These are phyloP conservation scores for Cephus spinipes DNA, from an alignment of 2,888 invertebrate genomes.

Conservation along the genomic window DNA sequence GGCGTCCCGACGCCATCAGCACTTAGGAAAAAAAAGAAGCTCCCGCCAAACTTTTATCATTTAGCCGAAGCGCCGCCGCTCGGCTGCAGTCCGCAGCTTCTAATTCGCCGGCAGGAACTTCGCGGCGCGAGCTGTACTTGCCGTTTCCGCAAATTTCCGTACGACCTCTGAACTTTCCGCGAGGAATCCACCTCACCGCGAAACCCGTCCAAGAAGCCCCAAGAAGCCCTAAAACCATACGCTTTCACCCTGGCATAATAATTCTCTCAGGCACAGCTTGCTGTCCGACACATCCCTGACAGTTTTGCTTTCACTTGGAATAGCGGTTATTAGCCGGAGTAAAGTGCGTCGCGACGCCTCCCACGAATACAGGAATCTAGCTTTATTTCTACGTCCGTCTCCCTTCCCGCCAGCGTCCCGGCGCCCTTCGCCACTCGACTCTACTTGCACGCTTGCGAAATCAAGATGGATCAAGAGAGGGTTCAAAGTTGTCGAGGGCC, in stretches of 20 bases:
- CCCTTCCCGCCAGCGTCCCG: neutral
- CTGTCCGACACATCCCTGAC: neutral
- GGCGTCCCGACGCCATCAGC: neutral
- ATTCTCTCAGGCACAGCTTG: neutral
- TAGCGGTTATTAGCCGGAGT: neutral
- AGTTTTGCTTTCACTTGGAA: neutral
- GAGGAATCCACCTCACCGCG: neutral
- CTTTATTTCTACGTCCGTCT: neutral
- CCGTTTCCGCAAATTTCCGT: neutral
- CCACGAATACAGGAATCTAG: neutral
- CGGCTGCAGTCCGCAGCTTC: conserved; percentile 31
- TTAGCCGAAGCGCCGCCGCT: conserved; percentile 29
- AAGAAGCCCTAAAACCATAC: neutral
- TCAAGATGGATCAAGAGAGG: conserved; percentile 28
- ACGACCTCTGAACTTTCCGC: neutral
- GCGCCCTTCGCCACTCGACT: neutral
- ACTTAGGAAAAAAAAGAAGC: conserved; percentile 13
- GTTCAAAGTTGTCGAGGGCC: conserved; percentile 22
- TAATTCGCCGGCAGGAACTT: conserved; percentile 31
- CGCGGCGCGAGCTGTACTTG: neutral
- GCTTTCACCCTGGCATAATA: neutral
- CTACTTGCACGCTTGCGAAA: conserved; percentile 9
- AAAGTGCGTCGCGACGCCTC: neutral
- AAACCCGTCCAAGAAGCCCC: neutral
- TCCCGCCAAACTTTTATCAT: conserved; percentile 42